Percentiles rank a stretch among this genome's conserved stretches.
These are phyloP conservation scores for Crypturellus undulatus DNA, from an alignment of 2,113 vertebrate species.

Conservation along the genomic window DNA sequence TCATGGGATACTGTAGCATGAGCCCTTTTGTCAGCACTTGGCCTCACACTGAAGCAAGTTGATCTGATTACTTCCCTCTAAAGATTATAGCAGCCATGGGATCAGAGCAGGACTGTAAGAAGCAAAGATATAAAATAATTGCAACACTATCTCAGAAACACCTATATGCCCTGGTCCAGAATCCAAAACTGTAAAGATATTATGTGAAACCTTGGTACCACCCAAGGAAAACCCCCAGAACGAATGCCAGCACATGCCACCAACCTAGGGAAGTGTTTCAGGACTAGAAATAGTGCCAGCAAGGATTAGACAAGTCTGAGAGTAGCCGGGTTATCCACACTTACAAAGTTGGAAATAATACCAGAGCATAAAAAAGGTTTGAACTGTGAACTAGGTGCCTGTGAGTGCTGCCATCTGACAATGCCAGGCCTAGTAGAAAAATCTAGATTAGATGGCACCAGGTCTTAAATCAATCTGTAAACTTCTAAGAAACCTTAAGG, in stretches of 20 bases:
- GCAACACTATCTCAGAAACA: not conserved
- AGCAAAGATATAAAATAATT: not conserved
- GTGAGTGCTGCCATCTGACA: not conserved
- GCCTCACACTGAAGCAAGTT: not conserved
- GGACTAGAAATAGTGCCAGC: not conserved
- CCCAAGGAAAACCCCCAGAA: not conserved
- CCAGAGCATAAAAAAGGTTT: not conserved
- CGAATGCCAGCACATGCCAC: not conserved
- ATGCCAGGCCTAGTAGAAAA: not conserved
- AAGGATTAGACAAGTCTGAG: not conserved
- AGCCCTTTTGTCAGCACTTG: not conserved
- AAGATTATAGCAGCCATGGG: not conserved
- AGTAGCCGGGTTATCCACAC: not conserved
- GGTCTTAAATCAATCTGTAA: not conserved
- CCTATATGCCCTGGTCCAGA: not conserved
- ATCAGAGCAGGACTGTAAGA: not conserved
- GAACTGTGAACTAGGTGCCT: not conserved
- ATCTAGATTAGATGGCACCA: not conserved
- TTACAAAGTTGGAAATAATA: not conserved
- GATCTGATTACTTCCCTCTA: not conserved
- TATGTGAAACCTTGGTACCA: not conserved
- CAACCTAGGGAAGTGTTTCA: not conserved
- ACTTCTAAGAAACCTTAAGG: not conserved
- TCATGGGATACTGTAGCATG: rapidly evolving
- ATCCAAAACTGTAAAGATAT: not conserved